Evolutionary conservation across 2,797 vertebrate genomes (phyloP), one percentile per base, ranked within the genome.

Genomic region (Scomberomorus guttatus): DNA sequence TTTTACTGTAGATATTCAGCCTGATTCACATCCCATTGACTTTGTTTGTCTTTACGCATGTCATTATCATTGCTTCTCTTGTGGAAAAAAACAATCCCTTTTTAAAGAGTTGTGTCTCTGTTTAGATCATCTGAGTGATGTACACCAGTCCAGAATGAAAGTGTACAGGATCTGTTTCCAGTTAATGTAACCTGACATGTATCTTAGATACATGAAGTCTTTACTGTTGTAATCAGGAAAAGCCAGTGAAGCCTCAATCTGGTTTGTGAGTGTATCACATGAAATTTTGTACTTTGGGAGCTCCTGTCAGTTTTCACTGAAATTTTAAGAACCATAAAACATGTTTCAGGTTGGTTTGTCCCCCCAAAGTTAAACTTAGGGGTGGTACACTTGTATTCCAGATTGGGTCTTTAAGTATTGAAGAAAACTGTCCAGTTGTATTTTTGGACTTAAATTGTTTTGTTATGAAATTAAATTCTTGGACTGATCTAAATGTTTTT

Each of bases 1-100:
- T 79, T 76, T 80, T 62, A 66, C 56, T 92, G 91, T 94, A 91
- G 85, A 92, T 92, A 89, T 81, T 83, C 13, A 76, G 25, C 51
- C 72, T 44, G 34, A 71, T 59, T 81, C 22, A 24, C 60, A 61
- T 72, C 42, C 14, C 2, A 7, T 51, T 65, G 6, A 17, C 39
- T 25, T 37, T 76, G 20, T 67, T 12, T 79, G 20, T 56, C 9
- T 34, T 34, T 9, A 11, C 54, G 22, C 32, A 5, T 17, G 14
- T 77, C 57, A 42, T 73, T 52, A 11, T 81, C 63, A 29, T 59
- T 27, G 74, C 20, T 65, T 2, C 29, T 48, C 59, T 50, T 42
- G 27, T 81, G 37, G 37, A 56, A 70, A 70, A 65, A 37, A 52
- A 57, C 20, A 37, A 3, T 46, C 24, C 68, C 1, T 27, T 81